These are phyloP conservation scores for Siniperca obscura DNA, from an alignment of 2,797 vertebrate genomes.

Conservation along the genomic window DNA sequence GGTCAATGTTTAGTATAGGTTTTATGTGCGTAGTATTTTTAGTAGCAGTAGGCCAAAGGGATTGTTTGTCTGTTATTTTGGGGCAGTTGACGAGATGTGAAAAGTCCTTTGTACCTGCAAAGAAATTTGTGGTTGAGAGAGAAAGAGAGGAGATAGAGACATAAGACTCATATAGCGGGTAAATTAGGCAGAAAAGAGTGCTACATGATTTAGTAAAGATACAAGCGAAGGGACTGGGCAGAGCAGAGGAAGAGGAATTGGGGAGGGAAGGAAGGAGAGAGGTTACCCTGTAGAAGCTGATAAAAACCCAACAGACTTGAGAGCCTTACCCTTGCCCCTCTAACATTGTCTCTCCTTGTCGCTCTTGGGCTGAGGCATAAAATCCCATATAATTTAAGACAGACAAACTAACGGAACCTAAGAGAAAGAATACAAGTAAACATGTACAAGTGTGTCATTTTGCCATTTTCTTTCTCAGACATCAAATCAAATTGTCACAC, in stretches of 20 bases:
- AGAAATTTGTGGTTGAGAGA: conserved; percentile 94
- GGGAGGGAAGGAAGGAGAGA: conserved; percentile 76
- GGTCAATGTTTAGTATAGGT: conserved; percentile 86
- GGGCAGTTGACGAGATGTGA: conserved; percentile 80
- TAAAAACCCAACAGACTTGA: conserved; percentile 94
- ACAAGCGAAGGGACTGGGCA: conserved; percentile 73
- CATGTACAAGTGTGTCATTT: conserved; percentile 88
- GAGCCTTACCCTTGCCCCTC: conserved; percentile 99
- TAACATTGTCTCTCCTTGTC: conserved; percentile 92
- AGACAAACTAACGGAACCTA: conserved; percentile 99
- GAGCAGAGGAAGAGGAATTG: conserved; percentile 79
- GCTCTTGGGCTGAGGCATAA: conserved; percentile 90
- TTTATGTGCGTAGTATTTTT: conserved; percentile 83
- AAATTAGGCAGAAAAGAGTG: conserved; percentile 86
- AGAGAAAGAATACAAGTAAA: conserved; percentile 99
- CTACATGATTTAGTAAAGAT: conserved; percentile 82
- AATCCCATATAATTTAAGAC: conserved; percentile 98
- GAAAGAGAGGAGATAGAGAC: conserved; percentile 86
- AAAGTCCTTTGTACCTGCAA: conserved; percentile 95
- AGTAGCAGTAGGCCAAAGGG: conserved; percentile 79
- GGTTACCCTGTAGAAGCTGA: conserved; percentile 86
- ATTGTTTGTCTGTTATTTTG: conserved; percentile 83
- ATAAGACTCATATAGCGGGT: conserved; percentile 84
- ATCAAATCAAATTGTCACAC: conserved; percentile 73
- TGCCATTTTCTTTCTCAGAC: conserved; percentile 74